phyloP scores from a whole-genome alignment of 2,888 invertebrate genomes.

The Athalia rosae region DNA sequence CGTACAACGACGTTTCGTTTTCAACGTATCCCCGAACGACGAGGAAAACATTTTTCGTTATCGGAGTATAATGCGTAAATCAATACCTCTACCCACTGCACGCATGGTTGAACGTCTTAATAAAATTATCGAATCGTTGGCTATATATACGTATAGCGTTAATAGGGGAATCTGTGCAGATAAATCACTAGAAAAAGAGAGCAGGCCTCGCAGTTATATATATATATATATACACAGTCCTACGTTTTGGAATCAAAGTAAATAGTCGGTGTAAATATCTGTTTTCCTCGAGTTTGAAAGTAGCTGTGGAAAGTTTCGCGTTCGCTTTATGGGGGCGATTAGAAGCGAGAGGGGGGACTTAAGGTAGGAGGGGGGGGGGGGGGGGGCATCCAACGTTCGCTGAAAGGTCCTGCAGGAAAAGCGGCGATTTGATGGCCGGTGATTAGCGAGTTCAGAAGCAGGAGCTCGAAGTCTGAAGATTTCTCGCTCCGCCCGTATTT shows the following conservation, averaged over 20 bases:
- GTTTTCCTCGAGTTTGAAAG: conserved; percentile 11
- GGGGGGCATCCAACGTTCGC: conserved; percentile 13
- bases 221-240: conserved; percentile 23
- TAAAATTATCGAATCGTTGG: conserved; percentile 21
- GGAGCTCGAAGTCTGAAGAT: neutral
- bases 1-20: no score
- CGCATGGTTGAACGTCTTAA: conserved; percentile 18
- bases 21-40: no score
- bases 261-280: neutral
- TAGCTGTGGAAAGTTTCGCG: conserved; percentile 29
- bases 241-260: conserved; percentile 13
- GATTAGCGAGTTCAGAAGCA: conserved; percentile 62
- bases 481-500: neutral
- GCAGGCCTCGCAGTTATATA: conserved; percentile 10
- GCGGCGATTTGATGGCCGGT: conserved; percentile 69
- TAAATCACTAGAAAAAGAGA: conserved; percentile 17
- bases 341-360: conserved; percentile 22
- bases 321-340: conserved; percentile 32
- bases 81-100: neutral
- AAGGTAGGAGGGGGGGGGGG: conserved; percentile 17
- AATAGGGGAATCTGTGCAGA: neutral
- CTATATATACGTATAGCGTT: neutral
- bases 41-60: no score
- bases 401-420: conserved; percentile 50
- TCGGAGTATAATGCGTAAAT: no score